A percentile compares a stretch with the other conserved stretches of the same genome.
phyloP scores from a whole-genome alignment of 2,888 invertebrate species.

The Phoenoteleia sp. region DNA sequence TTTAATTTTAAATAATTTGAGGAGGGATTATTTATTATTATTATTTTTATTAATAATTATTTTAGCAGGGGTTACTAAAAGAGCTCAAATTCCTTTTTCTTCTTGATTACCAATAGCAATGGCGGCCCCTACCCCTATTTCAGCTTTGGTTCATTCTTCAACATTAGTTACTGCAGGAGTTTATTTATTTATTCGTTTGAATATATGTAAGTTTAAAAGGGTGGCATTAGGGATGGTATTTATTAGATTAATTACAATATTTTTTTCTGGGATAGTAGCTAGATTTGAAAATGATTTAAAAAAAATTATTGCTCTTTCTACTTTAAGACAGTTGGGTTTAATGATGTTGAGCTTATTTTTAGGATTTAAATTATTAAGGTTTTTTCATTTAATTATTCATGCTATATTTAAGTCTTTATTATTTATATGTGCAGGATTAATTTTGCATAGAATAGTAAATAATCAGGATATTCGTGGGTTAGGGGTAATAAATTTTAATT shows the following conservation, averaged over 20 bases:
- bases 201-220: too few relatives aligned
- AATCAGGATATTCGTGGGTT: slow-evolving; percentile 91
- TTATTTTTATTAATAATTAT: slow-evolving; percentile 81
- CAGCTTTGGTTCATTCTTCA: slow-evolving; percentile 93
- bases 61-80: slow-evolving; percentile 91
- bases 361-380: slow-evolving; percentile 88
- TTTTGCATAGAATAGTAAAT: slow-evolving; percentile 90
- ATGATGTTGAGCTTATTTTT: slow-evolving; percentile 90
- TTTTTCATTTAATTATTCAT: slow-evolving; percentile 92
- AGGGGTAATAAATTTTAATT: slow-evolving; percentile 85
- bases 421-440: slow-evolving; percentile 91
- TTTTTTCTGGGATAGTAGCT: slow-evolving; percentile 89
- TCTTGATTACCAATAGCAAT: slow-evolving; percentile 92
- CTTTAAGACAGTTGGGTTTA: slow-evolving; percentile 92
- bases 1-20: slow-evolving; percentile 87
- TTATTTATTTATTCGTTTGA: slow-evolving; percentile 91
- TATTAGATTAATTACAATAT: slow-evolving; percentile 87
- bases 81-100: slow-evolving; percentile 94
- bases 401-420: slow-evolving; percentile 92
- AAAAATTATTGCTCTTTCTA: slow-evolving; percentile 93
- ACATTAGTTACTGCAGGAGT: slow-evolving; percentile 93
- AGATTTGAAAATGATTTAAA: slow-evolving; percentile 91
- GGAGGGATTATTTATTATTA: slow-evolving; percentile 79
- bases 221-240: too few relatives aligned
- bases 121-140: slow-evolving; percentile 92